Evolutionary conservation across 2,888 invertebrate species (phyloP), one percentile per base, ranked within the genome.

Genomic region (Zonitis immaculata): DNA sequence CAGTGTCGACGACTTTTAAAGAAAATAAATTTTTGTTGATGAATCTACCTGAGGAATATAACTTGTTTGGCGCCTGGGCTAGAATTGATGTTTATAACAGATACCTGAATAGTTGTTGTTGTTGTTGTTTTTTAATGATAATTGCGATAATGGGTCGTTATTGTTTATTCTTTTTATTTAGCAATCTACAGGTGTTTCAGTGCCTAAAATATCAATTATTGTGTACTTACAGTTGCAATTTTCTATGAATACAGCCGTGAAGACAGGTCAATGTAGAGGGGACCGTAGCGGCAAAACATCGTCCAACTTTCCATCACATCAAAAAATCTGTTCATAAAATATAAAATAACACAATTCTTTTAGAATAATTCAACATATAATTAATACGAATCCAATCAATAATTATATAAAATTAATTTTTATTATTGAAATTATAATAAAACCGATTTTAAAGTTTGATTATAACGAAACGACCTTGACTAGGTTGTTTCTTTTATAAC

Each of bases 311-410:
- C 70, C 70, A 68, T 70, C 69, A 67, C 65, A 61, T 61, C 62
- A 68, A 69, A 71, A n/a, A 73, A 72, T 72, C 71, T 73, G 73
- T 68, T 69, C 57, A 58, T 53, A 68, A 69, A 66, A 66, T 66
- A 51, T 64, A 62, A 50, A 69, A 71, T 71, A 69, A 62, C 69
- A 64, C 66, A 53, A 50, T 59, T 66, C 65, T 54, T 51, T 18
- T 20, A n/a, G 1, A 20, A 3, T 11, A 20, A 18, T 20, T n/a
- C 6, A 39, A 20, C 11, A 18, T n/a, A 20, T 5, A 18, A 39
- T 6, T 18, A 39, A 20, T 18, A 39, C 39, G 5, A n/a, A n/a
- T n/a, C 1, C n/a, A 9, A 11, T 5, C 2, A 11, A 4, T 39
- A 9, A 11, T n/a, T 6, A 11, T 39, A 11, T 11, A 39, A 39